Conservation (phyloP, 53 echinoderm and acorn worm genomes). For the Paracentrotus lividus region DNA sequence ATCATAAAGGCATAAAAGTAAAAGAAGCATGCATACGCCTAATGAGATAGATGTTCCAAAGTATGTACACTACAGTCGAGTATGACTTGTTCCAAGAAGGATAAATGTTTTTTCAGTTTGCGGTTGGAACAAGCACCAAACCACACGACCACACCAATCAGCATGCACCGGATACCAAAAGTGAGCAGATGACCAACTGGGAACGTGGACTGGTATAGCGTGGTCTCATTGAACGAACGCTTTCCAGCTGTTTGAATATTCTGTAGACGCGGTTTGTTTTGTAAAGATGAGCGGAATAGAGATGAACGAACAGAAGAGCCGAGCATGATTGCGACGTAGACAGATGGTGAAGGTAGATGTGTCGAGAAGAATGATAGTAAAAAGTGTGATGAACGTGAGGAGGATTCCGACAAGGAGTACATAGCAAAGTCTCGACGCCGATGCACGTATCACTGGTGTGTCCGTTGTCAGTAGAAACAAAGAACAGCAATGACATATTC, state of each 20-base stretch:
- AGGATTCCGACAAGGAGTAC: slow-evolving; percentile 93
- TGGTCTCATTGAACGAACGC: slow-evolving; percentile 91
- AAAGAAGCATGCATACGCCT: slow-evolving; percentile 91
- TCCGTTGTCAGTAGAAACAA: slow-evolving; percentile 86
- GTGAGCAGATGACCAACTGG: slow-evolving; percentile 95
- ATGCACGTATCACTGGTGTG: slow-evolving; percentile 96
- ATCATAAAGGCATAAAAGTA: slow-evolving; percentile 94
- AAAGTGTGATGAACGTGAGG: slow-evolving; percentile 86
- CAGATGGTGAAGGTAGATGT: slow-evolving; percentile 85
- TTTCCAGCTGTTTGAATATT: slow-evolving; percentile 98
- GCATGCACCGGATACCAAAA: slow-evolving; percentile 92
- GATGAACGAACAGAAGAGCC: slow-evolving; percentile 92
- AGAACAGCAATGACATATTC: slow-evolving; percentile 87
- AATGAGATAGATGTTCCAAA: slow-evolving; percentile 88
- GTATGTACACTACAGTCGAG: slow-evolving; percentile 92
- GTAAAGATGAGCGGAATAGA: slow-evolving; percentile 94
- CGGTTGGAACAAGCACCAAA: slow-evolving; percentile 84
- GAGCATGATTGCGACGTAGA: slow-evolving; percentile 84
- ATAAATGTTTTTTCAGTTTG: slow-evolving; percentile 76
- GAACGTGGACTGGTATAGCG: slow-evolving; percentile 97
- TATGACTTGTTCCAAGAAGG: slow-evolving; percentile 85
- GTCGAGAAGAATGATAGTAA: slow-evolving; percentile 82
- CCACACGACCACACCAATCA: slow-evolving; percentile 86
- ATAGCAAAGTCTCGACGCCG: slow-evolving; percentile 93
- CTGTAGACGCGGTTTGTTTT: slow-evolving; percentile 97